These are phyloP conservation scores for Ataeniobius toweri DNA, from an alignment of 2,797 vertebrate genomes.

Conservation along the genomic window DNA sequence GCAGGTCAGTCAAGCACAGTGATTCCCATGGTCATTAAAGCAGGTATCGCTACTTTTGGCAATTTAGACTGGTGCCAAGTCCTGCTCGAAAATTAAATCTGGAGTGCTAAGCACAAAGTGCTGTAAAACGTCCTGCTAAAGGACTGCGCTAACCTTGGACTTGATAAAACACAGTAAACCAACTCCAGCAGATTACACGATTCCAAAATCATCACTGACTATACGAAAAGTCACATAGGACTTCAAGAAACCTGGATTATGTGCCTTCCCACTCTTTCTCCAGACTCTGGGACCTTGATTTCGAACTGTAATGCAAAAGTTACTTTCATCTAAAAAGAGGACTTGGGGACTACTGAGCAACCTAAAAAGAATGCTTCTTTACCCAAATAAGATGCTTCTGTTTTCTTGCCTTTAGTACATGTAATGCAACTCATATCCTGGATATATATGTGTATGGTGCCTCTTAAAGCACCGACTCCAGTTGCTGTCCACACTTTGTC, in stretches of 20 bases:
- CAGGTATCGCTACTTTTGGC: neutral
- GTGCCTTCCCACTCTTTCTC: neutral
- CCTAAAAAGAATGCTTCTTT: neutral
- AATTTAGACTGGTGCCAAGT: neutral
- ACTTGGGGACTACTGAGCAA: neutral
- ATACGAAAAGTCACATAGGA: neutral
- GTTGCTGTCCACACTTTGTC: neutral
- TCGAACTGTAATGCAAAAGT: neutral
- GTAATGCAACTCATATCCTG: neutral
- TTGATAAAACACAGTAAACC: neutral
- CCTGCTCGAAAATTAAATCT: too few species aligned
- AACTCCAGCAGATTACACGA: neutral
- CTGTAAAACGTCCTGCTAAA: too few species aligned
- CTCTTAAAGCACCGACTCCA: too few species aligned
- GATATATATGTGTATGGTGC: neutral
- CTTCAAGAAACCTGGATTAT: neutral
- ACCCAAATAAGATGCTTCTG: neutral
- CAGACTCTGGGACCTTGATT: neutral
- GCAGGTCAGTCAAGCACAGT: too few species aligned
- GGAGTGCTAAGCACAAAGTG: too few species aligned
- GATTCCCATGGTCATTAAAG: too few species aligned
- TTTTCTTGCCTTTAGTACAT: neutral
- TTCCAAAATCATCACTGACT: neutral
- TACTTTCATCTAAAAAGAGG: neutral
- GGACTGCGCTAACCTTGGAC: neutral